A percentile compares a stretch with the other conserved stretches of the same genome.
These are phyloP conservation scores for Cassiopea xamachana DNA, from an alignment of 30 jellyfish, hydroid and myxozoan species.

Conservation along the genomic window DNA sequence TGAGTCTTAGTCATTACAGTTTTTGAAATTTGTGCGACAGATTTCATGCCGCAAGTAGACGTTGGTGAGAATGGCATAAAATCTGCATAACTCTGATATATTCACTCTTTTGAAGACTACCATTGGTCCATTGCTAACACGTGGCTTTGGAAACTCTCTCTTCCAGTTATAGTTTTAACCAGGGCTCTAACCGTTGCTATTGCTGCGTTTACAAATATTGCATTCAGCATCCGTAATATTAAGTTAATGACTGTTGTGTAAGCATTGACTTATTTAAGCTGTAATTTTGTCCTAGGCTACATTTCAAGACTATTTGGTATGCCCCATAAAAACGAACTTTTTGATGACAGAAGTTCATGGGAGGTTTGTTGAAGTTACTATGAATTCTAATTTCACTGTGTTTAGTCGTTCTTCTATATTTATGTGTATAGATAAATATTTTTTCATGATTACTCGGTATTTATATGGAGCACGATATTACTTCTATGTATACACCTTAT, in stretches of 20 bases:
- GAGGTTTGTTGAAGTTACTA: slow-evolving; percentile 23
- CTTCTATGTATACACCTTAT: not conserved
- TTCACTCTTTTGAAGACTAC: no score
- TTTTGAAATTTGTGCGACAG: no score
- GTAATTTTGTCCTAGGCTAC: slow-evolving; percentile 11
- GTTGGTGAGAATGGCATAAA: no score
- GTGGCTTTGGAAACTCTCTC: no score
- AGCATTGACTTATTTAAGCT: not conserved
- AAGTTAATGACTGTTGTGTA: not conserved
- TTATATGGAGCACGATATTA: not conserved
- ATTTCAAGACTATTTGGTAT: slow-evolving; percentile 22
- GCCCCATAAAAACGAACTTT: slow-evolving; percentile 48
- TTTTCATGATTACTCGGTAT: not conserved
- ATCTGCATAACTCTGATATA: no score
- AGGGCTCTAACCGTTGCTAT: no score
- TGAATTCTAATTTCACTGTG: not conserved
- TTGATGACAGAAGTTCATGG: slow-evolving; percentile 71
- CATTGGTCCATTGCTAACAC: no score
- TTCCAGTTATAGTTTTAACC: no score
- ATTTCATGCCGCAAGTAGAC: no score
- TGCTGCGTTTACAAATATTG: not conserved
- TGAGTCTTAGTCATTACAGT: no score
- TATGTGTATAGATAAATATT: not conserved
- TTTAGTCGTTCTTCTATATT: not conserved
- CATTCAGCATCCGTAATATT: not conserved